phyloP scores from a whole-genome alignment of 2,888 invertebrate species.

The Ischnura elegans region DNA sequence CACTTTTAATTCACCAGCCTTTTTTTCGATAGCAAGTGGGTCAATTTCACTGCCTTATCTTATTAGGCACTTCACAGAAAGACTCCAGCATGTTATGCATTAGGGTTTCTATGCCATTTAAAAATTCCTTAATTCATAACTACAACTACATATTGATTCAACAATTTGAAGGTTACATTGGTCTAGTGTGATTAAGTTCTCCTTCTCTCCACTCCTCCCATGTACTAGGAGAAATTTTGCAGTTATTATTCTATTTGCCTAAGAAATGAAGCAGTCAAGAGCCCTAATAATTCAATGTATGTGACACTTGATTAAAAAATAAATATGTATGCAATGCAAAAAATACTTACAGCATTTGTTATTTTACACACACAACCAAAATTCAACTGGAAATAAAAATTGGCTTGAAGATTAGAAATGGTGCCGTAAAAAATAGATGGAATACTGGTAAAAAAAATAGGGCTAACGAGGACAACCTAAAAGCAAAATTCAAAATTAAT shows the following conservation, averaged over 20 bases:
- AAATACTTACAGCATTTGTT: background rate
- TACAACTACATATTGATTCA: too few relatives aligned
- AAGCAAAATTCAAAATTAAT: background rate
- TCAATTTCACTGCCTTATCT: too few relatives aligned
- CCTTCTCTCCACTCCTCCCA: too few relatives aligned
- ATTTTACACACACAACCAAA: background rate
- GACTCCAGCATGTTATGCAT: too few relatives aligned
- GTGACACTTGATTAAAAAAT: background rate
- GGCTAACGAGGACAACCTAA: background rate
- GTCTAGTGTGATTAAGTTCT: too few relatives aligned
- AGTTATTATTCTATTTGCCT: background rate
- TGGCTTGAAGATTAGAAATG: background rate
- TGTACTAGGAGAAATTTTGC: too few relatives aligned
- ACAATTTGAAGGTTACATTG: too few relatives aligned
- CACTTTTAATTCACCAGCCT: too few relatives aligned
- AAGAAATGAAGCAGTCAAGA: background rate
- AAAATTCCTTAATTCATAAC: too few relatives aligned
- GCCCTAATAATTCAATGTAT: background rate
- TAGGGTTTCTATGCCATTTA: too few relatives aligned
- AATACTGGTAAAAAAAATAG: background rate
- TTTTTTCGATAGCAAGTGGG: too few relatives aligned
- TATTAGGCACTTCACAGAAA: too few relatives aligned
- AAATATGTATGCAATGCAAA: background rate
- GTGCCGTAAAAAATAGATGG: background rate
- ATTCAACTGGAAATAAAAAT: background rate